Percentiles rank a stretch among this genome's conserved stretches.
These are phyloP conservation scores for Megamerina dolium DNA, from an alignment of 2,888 invertebrate species.

Conservation along the genomic window DNA sequence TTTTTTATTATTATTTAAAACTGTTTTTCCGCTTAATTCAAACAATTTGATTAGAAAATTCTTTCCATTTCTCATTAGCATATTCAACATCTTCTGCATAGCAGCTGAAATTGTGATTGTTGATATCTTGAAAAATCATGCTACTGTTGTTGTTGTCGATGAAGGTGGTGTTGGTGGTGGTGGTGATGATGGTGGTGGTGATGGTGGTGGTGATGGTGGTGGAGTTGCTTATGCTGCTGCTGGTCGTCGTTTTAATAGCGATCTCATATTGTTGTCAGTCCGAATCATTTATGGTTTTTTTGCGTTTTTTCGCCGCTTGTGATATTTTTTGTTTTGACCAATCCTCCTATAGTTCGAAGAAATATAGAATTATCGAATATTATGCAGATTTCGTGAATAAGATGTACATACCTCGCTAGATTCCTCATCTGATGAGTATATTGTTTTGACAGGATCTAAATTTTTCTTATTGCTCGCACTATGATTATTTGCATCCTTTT, in stretches of 20 bases:
- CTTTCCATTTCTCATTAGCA: constrained; percentile 31
- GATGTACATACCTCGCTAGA: constrained; percentile 62
- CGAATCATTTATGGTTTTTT: constrained; percentile 84
- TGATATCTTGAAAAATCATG: too few relatives aligned
- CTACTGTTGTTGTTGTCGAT: too few relatives aligned
- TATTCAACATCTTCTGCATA: constrained; percentile 31
- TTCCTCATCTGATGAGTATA: constrained; percentile 74
- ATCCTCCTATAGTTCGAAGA: constrained; percentile 65
- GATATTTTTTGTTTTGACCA: constrained; percentile 72
- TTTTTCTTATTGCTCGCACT: constrained; percentile 48
- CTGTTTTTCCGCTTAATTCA: constrained; percentile 12
- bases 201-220: too few relatives aligned
- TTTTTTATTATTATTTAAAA: neutral
- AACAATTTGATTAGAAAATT: constrained; percentile 35
- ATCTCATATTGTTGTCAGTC: constrained; percentile 63
- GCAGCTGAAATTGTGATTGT: constrained; percentile 27
- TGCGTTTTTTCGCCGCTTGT: constrained; percentile 84
- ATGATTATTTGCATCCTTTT: constrained; percentile 51
- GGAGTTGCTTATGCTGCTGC: too few relatives aligned
- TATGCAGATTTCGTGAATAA: neutral
- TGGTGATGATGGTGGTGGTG: too few relatives aligned
- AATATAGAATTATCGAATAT: too few relatives aligned
- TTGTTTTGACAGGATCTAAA: constrained; percentile 50
- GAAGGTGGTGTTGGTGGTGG: too few relatives aligned
- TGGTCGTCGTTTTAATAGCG: neutral